Percentiles rank a stretch among this genome's conserved stretches.
phyloP scores from a whole-genome alignment of 37 sponge, comb jelly and placozoan species.

The Spongilla lacustris region DNA sequence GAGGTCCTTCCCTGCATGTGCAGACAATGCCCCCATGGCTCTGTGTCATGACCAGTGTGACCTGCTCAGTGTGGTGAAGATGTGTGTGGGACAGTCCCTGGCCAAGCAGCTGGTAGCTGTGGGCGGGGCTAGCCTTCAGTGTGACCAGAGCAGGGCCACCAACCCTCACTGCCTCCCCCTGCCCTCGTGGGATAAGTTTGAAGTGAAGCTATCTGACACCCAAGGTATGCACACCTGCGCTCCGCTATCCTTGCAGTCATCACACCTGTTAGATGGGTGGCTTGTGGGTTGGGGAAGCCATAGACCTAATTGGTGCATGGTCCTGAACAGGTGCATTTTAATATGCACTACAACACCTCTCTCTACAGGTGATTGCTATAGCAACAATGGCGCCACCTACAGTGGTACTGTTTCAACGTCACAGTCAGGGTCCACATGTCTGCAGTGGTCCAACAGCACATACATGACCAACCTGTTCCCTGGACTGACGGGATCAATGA shows the following conservation, averaged over 20 bases:
- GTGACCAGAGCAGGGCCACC: background rate
- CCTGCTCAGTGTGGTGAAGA: background rate
- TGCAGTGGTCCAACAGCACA: conserved; percentile 50
- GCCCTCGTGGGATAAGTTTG: background rate
- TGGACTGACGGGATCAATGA: conserved; percentile 19
- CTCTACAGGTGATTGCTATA: background rate
- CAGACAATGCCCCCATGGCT: background rate
- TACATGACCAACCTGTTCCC: conserved; percentile 45
- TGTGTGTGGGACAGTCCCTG: background rate
- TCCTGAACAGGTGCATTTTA: too few relatives aligned
- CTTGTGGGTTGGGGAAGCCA: too few relatives aligned
- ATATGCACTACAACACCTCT: too few relatives aligned
- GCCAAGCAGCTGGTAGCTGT: background rate
- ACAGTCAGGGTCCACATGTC: conserved; percentile 31
- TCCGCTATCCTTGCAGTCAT: too few relatives aligned
- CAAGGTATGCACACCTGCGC: background rate
- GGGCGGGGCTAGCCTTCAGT: background rate
- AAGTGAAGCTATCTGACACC: background rate
- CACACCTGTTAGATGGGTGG: too few relatives aligned
- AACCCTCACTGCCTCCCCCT: background rate
- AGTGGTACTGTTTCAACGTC: conserved; percentile 29
- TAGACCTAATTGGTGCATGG: too few relatives aligned
- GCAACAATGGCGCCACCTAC: conserved; percentile 37
- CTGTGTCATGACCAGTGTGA: background rate
- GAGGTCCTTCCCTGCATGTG: background rate